Percentiles rank a stretch among this genome's conserved stretches.
These are phyloP conservation scores for Eudasyphora cyanicolor DNA, from an alignment of 2,888 invertebrate genomes.

Conservation along the genomic window DNA sequence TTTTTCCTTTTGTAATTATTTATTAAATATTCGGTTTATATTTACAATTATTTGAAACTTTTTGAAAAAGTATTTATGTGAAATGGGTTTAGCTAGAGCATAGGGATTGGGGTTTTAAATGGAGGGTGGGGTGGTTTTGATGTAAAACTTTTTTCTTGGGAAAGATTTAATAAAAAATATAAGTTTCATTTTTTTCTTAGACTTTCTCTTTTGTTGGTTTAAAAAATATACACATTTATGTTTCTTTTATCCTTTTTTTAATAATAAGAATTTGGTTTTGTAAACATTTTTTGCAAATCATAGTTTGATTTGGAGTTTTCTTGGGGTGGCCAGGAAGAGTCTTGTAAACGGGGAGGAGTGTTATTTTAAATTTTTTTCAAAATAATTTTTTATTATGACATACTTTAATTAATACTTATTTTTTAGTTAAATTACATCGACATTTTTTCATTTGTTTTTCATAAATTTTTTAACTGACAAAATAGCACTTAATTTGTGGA, in stretches of 20 bases:
- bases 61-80: conserved; percentile 26
- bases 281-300: not conserved
- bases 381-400: not conserved
- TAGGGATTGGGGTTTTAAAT: not conserved
- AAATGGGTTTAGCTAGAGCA: not conserved
- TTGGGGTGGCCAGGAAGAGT: not conserved
- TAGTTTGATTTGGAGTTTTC: not conserved
- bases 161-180: conserved; percentile 47
- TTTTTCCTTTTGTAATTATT: conserved; percentile 33
- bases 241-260: no score
- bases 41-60: conserved; percentile 44
- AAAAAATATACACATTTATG: no score
- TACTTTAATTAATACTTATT: conserved; percentile 38
- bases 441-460: conserved; percentile 33
- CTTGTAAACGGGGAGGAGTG: not conserved
- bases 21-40: conserved; percentile 50
- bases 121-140: not conserved
- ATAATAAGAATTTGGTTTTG: no score
- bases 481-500: conserved; percentile 60
- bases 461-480: conserved; percentile 53
- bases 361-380: not conserved
- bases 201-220: not conserved
- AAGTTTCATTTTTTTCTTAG: conserved; percentile 34
- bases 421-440: conserved; percentile 60
- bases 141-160: not conserved